These are phyloP conservation scores for Caenorhabditis uteleia DNA, from an alignment of 2,888 invertebrate species.

Conservation along the genomic window DNA sequence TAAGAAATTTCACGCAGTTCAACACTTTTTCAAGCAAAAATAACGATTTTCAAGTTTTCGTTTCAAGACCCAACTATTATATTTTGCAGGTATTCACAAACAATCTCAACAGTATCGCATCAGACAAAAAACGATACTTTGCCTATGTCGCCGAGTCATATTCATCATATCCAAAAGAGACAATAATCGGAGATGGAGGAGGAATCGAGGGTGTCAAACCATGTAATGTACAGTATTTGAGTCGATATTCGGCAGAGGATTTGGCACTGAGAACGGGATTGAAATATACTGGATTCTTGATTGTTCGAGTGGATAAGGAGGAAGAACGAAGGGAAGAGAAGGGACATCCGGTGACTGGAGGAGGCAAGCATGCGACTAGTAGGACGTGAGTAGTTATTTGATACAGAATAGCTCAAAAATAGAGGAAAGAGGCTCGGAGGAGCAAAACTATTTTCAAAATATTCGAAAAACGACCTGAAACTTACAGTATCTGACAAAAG, in stretches of 20 bases:
- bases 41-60: neutral
- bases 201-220: conserved; percentile 43
- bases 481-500: no score
- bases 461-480: no score
- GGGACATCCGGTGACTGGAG: neutral
- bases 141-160: conserved; percentile 69
- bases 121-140: conserved; percentile 56
- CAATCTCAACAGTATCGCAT: conserved; percentile 52
- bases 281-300: conserved; percentile 68
- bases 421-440: no score
- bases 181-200: conserved; percentile 64
- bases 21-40: no score
- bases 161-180: conserved; percentile 54
- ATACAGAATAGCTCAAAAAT: no score
- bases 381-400: no score
- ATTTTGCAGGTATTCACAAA: conserved; percentile 55
- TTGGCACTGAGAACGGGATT: conserved; percentile 53
- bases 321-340: conserved; percentile 24
- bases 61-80: neutral
- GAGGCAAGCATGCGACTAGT: no score
- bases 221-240: conserved; percentile 63
- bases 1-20: no score
- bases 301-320: conserved; percentile 67
- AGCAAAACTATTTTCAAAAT: no score
- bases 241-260: conserved; percentile 60